Percentiles rank a stretch among this genome's conserved stretches.
phyloP scores from a whole-genome alignment of 2,888 invertebrate genomes.

The Cantharis lateralis region DNA sequence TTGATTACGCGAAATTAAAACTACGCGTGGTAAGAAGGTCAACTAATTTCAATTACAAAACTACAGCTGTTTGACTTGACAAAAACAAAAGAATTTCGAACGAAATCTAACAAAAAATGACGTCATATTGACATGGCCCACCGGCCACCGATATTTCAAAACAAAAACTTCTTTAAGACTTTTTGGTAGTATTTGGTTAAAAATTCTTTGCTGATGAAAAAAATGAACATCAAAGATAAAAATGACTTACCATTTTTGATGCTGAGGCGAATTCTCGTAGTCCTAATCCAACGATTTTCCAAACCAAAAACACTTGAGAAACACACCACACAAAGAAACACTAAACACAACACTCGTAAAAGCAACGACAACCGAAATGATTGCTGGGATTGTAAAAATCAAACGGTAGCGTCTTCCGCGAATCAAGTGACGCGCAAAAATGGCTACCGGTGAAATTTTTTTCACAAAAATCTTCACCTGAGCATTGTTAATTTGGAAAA shows the following conservation, averaged over 20 bases:
- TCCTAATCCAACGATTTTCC: neutral
- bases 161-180: too few relatives aligned
- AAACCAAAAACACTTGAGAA: neutral
- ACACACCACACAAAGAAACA: neutral
- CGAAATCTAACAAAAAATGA: too few relatives aligned
- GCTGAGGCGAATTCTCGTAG: neutral
- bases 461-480: neutral
- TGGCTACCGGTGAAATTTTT: neutral
- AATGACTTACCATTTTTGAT: neutral
- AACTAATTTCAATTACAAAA: too few relatives aligned
- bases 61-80: too few relatives aligned
- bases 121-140: too few relatives aligned
- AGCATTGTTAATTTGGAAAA: neutral
- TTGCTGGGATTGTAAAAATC: too few relatives aligned
- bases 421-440: neutral
- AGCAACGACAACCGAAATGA: neutral
- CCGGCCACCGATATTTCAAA: too few relatives aligned
- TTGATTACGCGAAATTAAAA: too few relatives aligned
- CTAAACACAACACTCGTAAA: neutral
- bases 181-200: neutral
- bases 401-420: too few relatives aligned
- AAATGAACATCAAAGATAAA: neutral
- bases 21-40: too few relatives aligned
- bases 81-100: too few relatives aligned
- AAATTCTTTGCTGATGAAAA: neutral